These are phyloP conservation scores for Plumapathes pennacea DNA, from an alignment of 92 coral and sea anemone species.

Conservation along the genomic window DNA sequence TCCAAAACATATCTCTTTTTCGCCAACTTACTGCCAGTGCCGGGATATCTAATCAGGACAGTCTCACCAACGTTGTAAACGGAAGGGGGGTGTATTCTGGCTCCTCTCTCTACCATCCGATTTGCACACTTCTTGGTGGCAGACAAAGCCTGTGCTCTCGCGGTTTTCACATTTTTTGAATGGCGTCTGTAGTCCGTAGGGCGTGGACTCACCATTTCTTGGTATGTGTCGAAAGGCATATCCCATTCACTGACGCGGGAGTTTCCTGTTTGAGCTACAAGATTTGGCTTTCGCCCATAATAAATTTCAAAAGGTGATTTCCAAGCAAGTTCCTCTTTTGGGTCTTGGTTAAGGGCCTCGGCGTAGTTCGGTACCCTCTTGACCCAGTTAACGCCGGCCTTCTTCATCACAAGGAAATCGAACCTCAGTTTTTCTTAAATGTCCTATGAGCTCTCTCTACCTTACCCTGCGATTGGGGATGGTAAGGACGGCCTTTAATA, in stretches of 20 bases:
- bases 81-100: conserved; percentile 28
- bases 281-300: conserved; percentile 19
- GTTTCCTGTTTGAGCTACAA: background rate
- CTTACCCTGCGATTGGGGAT: conserved; percentile 44
- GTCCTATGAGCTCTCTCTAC: conserved; percentile 30
- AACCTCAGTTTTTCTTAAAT: conserved; percentile 6
- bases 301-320: conserved; percentile 42
- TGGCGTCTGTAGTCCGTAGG: conserved; percentile 11
- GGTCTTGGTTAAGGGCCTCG: conserved; percentile 26
- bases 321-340: conserved; percentile 41
- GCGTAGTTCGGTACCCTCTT: conserved; percentile 34
- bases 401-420: conserved; percentile 14
- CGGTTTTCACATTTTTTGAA: conserved; percentile 4
- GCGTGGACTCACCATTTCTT: conserved; percentile 21
- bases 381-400: conserved; percentile 22
- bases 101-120: conserved; percentile 13
- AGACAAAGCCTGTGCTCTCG: background rate
- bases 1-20: conserved; percentile 14
- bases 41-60: conserved; percentile 21
- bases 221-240: background rate
- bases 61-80: conserved; percentile 22
- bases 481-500: conserved; percentile 43
- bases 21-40: conserved; percentile 5
- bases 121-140: conserved; percentile 23
- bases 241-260: conserved; percentile 12